Evolutionary conservation across 2,113 vertebrate species (phyloP), one percentile per base, ranked within the genome.

Genomic region (Phalacrocorax carbo): DNA sequence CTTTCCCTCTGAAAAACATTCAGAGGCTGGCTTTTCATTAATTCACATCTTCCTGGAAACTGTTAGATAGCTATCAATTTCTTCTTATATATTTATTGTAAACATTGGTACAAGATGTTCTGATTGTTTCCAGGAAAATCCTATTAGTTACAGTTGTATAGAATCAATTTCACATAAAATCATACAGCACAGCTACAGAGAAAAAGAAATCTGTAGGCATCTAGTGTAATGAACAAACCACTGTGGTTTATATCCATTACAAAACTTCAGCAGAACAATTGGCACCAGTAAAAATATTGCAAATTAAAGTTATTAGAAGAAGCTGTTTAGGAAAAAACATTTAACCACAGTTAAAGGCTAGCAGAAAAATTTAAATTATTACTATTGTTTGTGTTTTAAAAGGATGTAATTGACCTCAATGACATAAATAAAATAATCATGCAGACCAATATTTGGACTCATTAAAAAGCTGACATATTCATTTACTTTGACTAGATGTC

Each of bases 51-150:
- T 91, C 78, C 84, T 96, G 93, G 90, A 89, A 96, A 95, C 73
- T 83, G 77, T 90, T 90, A 95, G 95, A 91, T 92, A 95, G 88
- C 70, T 95, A 97, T 97, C 96, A 90, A 77, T 91, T 95, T 96
- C 82, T 95, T 82, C 95, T 80, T 82, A 91, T 26, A 60, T 95
- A 95, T 93, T 97, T 96, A 91, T 94, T 94, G 90, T 94, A 97
- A 97, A 94, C 96, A 97, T 96, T 93, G 81, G 86, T 96, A 97
- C 95, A 98, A 97, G 94, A 96, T 96, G 93, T 93, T 79, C 91
- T 90, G 86, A 96, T 91, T 97, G 90, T 87, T 97, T 97, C 94
- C 96, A 97, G 95, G 92, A 90, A 97, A 97, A 97, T 96, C 92
- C 92, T 88, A 89, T 97, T 97, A 97, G 96, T 96, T 95, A 96